A percentile compares a stretch with the other conserved stretches of the same genome.
Evolutionary conservation across 2,797 vertebrate genomes (phyloP).

Genomic region (Lepus townsendii): DNA sequence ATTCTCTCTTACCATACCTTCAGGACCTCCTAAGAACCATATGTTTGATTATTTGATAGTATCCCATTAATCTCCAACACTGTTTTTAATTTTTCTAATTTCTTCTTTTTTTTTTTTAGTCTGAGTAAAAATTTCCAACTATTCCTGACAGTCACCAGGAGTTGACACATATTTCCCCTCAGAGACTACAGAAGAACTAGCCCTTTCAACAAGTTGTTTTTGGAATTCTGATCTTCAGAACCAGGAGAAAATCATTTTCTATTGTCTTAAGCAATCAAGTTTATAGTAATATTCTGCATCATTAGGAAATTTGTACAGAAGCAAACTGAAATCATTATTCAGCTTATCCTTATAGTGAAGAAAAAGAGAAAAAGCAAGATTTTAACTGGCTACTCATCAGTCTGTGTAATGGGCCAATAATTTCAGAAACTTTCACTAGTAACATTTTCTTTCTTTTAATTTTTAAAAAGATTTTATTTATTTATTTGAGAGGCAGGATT

Average conservation of each 20-base stretch:
- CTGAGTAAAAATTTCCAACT: background rate
- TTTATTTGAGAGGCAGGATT: too few species aligned
- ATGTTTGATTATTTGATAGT: too few species aligned
- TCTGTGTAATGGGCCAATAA: background rate
- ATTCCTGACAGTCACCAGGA: background rate
- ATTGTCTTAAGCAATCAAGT: background rate
- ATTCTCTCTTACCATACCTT: conserved; percentile 11
- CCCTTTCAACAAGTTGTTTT: background rate
- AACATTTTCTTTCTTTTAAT: background rate
- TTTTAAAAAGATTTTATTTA: too few species aligned
- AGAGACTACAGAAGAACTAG: background rate
- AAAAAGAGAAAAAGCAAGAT: conserved; percentile 5
- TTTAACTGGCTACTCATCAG: background rate
- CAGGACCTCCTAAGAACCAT: too few species aligned
- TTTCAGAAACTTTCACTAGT: background rate
- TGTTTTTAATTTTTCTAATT: too few species aligned
- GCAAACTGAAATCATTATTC: conserved; percentile 40
- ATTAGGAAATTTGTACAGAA: conserved; percentile 15
- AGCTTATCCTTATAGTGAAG: background rate
- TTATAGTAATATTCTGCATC: conserved; percentile 12
- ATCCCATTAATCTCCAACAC: too few species aligned
- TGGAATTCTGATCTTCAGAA: background rate
- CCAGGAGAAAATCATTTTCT: background rate
- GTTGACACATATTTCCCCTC: too few species aligned
- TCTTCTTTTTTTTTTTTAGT: background rate